A percentile compares a stretch with the other conserved stretches of the same genome.
These are phyloP conservation scores for Chymomyza costata DNA, from an alignment of 1,140 invertebrate species.

Conservation along the genomic window DNA sequence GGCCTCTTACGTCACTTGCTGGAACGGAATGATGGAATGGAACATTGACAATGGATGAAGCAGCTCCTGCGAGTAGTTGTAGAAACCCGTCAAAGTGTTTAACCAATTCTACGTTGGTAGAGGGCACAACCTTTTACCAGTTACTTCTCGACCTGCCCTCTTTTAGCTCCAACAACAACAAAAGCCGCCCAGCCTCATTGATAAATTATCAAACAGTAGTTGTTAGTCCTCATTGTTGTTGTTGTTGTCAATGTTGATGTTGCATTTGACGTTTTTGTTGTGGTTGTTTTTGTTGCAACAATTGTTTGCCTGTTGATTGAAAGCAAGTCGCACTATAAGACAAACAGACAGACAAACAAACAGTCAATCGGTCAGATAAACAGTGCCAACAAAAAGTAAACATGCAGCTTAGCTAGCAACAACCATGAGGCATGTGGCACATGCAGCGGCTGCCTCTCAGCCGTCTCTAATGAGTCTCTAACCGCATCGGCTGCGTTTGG, in stretches of 20 bases:
- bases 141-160: no score
- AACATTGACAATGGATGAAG: no score
- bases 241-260: conserved; percentile 12
- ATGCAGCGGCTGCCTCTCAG: no score
- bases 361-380: conserved; percentile 30
- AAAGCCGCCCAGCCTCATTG: conserved; percentile 57
- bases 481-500: conserved; percentile 24
- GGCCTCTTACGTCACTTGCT: no score
- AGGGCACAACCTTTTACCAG: no score
- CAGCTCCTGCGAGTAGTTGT: no score
- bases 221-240: conserved; percentile 16
- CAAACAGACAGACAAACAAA: conserved; percentile 4
- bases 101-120: no score
- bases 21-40: no score
- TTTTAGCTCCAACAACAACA: conserved; percentile 17
- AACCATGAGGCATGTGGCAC: conserved; percentile 22
- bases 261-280: conserved; percentile 51
- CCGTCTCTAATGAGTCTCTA: no score
- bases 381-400: conserved; percentile 64
- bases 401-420: conserved; percentile 39
- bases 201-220: conserved; percentile 71
- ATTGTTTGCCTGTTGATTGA: conserved; percentile 35
- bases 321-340: conserved; percentile 19
- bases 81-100: no score
- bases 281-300: conserved; percentile 15